phyloP scores from a whole-genome alignment of 2,113 vertebrate species.

The Pseudopodoces humilis region DNA sequence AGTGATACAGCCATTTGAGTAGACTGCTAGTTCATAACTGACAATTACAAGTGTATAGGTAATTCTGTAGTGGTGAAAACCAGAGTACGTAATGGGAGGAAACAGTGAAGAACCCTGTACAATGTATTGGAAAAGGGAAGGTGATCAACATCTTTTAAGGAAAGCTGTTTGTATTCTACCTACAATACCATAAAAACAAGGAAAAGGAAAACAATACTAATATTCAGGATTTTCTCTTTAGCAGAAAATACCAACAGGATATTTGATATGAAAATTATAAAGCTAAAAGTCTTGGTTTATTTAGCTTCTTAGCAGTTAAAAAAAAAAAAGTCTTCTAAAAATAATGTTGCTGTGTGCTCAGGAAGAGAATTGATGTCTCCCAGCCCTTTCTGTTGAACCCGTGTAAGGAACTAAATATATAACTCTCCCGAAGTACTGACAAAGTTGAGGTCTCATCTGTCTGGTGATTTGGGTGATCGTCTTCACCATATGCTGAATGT shows the following conservation, averaged over 20 bases:
- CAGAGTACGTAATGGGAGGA: not conserved
- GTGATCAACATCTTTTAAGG: not conserved
- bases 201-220: not conserved
- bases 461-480: not conserved
- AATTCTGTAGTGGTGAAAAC: not conserved
- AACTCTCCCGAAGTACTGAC: not conserved
- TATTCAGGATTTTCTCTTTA: not conserved
- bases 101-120: not conserved
- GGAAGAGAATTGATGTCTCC: not conserved
- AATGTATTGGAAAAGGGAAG: not conserved
- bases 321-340: not conserved
- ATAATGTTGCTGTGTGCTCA: accelerated
- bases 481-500: not conserved
- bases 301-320: not conserved
- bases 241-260: not conserved
- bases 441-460: not conserved
- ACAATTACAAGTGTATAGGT: not conserved
- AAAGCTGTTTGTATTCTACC: not conserved
- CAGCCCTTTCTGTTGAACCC: not conserved
- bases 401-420: not conserved
- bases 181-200: not conserved
- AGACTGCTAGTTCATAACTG: not conserved
- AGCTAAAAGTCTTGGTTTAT: not conserved
- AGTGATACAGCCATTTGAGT: not conserved
- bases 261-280: not conserved